A percentile compares a stretch with the other conserved stretches of the same genome.
Evolutionary conservation across 2,888 invertebrate genomes (phyloP).

Genomic region (Argyresthia albistria): DNA sequence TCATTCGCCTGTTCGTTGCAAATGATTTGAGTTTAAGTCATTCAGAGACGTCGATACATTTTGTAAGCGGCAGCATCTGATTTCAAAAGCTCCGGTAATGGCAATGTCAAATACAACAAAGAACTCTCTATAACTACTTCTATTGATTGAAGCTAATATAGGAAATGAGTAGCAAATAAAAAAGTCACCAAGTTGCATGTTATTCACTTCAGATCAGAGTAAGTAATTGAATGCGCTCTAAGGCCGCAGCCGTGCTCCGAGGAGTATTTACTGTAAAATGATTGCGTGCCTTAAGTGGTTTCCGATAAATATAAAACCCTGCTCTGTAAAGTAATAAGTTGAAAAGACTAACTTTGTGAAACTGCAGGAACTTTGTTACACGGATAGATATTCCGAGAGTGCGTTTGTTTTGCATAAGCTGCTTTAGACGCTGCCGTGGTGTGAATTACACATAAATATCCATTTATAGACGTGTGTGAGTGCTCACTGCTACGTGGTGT

Average conservation of each 20-base stretch:
- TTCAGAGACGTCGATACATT: too few relatives aligned
- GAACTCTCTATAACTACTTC: background rate
- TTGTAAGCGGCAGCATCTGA: too few relatives aligned
- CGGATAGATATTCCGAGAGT: too few relatives aligned
- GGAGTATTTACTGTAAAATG: conserved; percentile 19
- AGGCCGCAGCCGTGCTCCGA: conserved; percentile 6
- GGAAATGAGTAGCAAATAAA: conserved; percentile 1
- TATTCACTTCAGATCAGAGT: conserved; percentile 19
- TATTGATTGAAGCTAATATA: background rate
- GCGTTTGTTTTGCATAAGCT: too few relatives aligned
- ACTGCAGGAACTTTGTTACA: too few relatives aligned
- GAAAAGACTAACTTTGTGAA: too few relatives aligned
- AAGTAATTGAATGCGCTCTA: conserved; percentile 22
- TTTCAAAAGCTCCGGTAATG: too few relatives aligned
- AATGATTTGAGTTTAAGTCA: too few relatives aligned
- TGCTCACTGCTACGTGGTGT: conserved; percentile 49
- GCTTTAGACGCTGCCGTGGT: too few relatives aligned
- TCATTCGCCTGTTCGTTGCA: too few relatives aligned
- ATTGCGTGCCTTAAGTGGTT: conserved; percentile 23
- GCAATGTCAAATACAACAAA: too few relatives aligned
- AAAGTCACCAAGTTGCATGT: conserved; percentile 15
- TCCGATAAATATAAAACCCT: conserved; percentile 19
- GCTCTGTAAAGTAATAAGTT: background rate
- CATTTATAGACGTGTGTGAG: conserved; percentile 16
- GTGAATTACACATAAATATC: too few relatives aligned